Conservation (phyloP, 2,888 invertebrate genomes). For the Syritta pipiens region DNA sequence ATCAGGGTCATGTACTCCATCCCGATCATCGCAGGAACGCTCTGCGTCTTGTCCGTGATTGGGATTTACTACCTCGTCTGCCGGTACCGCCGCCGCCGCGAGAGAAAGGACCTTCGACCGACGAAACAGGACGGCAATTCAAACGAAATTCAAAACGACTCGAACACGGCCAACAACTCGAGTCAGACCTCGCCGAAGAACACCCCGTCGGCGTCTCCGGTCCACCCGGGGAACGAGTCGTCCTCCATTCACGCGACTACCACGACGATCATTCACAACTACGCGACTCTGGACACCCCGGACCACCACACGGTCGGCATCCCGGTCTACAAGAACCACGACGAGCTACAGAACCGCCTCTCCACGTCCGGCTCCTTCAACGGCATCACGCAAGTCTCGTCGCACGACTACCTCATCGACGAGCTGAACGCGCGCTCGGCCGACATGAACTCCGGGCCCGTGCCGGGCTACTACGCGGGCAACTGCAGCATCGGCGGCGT, state of each 20-base stretch:
- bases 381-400: constrained; percentile 9
- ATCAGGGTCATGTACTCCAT: constrained; percentile 66
- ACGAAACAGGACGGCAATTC: constrained; percentile 17
- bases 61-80: constrained; percentile 59
- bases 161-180: neutral
- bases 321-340: constrained; percentile 78
- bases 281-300: constrained; percentile 75
- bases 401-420: constrained; percentile 39
- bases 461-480: constrained; percentile 21
- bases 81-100: constrained; percentile 68
- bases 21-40: constrained; percentile 60
- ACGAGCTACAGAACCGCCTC: constrained; percentile 80
- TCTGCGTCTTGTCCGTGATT: constrained; percentile 59
- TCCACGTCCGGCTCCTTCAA: constrained; percentile 73
- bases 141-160: constrained; percentile 19
- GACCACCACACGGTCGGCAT: constrained; percentile 80
- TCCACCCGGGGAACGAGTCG: constrained; percentile 20
- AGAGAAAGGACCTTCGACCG: constrained; percentile 74
- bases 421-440: constrained; percentile 12
- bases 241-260: constrained; percentile 38
- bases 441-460: neutral
- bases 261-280: constrained; percentile 57
- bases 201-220: constrained; percentile 17
- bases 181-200: constrained; percentile 21
- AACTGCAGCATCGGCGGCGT: constrained; percentile 53